A percentile compares a stretch with the other conserved stretches of the same genome.
These are phyloP conservation scores for Pedicia rivosa DNA, from an alignment of 2,888 invertebrate species.

Conservation along the genomic window DNA sequence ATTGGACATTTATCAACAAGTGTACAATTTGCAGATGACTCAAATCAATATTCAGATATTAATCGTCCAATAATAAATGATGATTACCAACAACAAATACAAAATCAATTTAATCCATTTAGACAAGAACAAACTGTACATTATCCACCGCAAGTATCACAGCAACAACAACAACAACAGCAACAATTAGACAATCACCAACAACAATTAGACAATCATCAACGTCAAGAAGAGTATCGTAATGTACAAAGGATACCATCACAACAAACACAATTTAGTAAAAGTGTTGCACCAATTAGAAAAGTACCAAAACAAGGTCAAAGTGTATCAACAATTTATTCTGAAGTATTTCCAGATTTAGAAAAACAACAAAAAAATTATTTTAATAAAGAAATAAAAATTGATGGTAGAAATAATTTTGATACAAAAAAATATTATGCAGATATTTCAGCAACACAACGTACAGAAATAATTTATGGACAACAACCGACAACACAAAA, in stretches of 20 bases:
- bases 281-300: slow-evolving; percentile 12
- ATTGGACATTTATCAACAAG: slow-evolving; percentile 11
- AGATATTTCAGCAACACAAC: slow-evolving; percentile 4
- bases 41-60: too few relatives aligned
- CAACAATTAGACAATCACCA: slow-evolving; percentile 24
- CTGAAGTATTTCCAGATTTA: slow-evolving; percentile 27
- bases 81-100: slow-evolving; percentile 9
- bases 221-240: slow-evolving; percentile 9
- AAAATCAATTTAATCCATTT: slow-evolving; percentile 17
- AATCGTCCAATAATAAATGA: not conserved
- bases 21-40: too few relatives aligned
- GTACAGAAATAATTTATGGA: too few relatives aligned
- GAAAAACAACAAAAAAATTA: slow-evolving; percentile 15
- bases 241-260: slow-evolving; percentile 14
- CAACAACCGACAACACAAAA: slow-evolving; percentile 10
- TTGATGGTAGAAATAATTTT: slow-evolving; percentile 2
- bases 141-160: slow-evolving; percentile 18
- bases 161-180: slow-evolving; percentile 20
- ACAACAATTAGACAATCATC: slow-evolving; percentile 1
- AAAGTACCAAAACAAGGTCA: slow-evolving; percentile 12
- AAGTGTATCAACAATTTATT: slow-evolving; percentile 28
- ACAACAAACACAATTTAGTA: slow-evolving; percentile 14
- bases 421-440: not conserved
- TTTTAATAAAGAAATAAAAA: slow-evolving; percentile 7
- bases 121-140: slow-evolving; percentile 18